A percentile compares a stretch with the other conserved stretches of the same genome.
phyloP scores from a whole-genome alignment of 64 coral and sea anemone genomes.

The Pachyseris speciosa region DNA sequence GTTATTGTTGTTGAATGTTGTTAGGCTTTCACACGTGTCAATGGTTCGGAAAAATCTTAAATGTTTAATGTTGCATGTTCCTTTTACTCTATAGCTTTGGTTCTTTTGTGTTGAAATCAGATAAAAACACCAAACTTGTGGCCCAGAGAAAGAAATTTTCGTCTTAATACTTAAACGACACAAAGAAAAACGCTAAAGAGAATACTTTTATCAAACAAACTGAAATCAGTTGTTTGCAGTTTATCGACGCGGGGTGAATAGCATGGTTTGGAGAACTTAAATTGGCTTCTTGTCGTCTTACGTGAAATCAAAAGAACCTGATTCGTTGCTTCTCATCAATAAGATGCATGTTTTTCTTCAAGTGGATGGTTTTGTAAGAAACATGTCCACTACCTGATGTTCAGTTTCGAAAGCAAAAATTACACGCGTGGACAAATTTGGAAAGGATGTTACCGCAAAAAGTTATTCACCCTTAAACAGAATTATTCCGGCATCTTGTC shows the following conservation, averaged over 20 bases:
- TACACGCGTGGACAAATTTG: neutral
- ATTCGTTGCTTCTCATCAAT: conserved; percentile 27
- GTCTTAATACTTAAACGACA: too few relatives aligned
- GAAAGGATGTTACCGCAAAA: neutral
- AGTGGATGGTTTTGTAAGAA: neutral
- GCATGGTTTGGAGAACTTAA: neutral
- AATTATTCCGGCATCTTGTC: too few relatives aligned
- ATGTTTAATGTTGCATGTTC: conserved; percentile 72
- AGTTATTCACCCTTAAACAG: neutral
- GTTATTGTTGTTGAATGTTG: conserved; percentile 29
- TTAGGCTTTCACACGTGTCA: conserved; percentile 69
- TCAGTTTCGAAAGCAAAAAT: neutral
- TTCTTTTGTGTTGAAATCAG: neutral
- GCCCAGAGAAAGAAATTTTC: neutral
- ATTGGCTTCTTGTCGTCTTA: neutral
- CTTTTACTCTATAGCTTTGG: neutral
- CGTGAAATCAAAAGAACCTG: conserved; percentile 2
- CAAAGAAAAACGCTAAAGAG: too few relatives aligned
- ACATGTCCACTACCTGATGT: neutral
- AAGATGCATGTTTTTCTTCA: neutral
- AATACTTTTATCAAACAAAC: too few relatives aligned
- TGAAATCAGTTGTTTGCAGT: neutral
- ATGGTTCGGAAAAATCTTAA: conserved; percentile 18
- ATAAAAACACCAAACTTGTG: neutral
- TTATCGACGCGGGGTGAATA: neutral